phyloP scores from a whole-genome alignment of 2,888 invertebrate genomes.

The Dromius quadrimaculatus region DNA sequence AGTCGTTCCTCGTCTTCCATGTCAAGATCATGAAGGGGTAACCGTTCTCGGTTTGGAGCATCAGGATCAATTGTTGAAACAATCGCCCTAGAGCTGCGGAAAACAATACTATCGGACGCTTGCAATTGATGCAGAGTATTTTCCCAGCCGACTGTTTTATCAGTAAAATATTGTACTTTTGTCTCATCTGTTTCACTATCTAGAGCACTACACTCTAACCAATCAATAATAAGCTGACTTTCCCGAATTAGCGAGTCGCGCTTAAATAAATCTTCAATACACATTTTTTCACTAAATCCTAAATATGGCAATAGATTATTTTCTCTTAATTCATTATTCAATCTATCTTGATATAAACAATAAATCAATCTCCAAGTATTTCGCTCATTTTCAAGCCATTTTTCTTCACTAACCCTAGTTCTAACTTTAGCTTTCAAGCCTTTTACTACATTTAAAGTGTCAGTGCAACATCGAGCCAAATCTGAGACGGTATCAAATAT shows the following conservation, averaged over 20 bases:
- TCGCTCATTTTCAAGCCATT: conserved; percentile 82
- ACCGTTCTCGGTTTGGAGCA: conserved; percentile 84
- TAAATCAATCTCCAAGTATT: conserved; percentile 90
- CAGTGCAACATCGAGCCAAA: conserved; percentile 64
- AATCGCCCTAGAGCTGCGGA: conserved; percentile 71
- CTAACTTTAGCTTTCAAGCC: conserved; percentile 63
- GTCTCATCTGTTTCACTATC: conserved; percentile 66
- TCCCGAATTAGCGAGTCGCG: conserved; percentile 72
- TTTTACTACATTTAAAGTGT: conserved; percentile 63
- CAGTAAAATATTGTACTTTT: conserved; percentile 80
- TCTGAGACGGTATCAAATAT: conserved; percentile 63
- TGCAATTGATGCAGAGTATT: conserved; percentile 85
- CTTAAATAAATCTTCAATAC: conserved; percentile 72
- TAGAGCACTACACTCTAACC: conserved; percentile 87
- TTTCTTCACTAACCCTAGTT: conserved; percentile 59
- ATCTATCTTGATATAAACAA: conserved; percentile 85
- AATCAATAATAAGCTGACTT: conserved; percentile 89
- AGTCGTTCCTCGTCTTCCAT: conserved; percentile 80
- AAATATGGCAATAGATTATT: conserved; percentile 61
- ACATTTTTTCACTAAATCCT: conserved; percentile 72
- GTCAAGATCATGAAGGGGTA: conserved; percentile 87
- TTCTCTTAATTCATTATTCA: conserved; percentile 66
- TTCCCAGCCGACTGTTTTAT: conserved; percentile 89
- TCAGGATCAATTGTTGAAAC: conserved; percentile 88
- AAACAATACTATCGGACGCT: conserved; percentile 70